Base-by-base conservation (phyloP, 2,797 vertebrate genomes). In the Pseudomugil gertrudae region DNA sequence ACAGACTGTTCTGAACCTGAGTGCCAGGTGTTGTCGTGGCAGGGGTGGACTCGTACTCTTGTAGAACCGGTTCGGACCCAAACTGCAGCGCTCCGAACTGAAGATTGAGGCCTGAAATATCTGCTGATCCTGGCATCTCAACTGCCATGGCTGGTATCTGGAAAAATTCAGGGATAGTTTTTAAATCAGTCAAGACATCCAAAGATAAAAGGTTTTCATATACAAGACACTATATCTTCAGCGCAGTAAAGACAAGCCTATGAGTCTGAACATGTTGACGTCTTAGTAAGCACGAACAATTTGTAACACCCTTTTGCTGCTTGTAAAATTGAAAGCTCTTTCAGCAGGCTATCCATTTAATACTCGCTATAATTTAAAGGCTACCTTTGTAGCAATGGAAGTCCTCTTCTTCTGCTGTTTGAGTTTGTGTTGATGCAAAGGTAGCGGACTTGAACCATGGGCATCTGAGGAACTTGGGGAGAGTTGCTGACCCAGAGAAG, bases 61-160 rank as follows among this genome's bases (percentile, higher is more conserved):
- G 90, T 10, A 98, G 93, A 74, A 95, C 96, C 11, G 97, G 97
- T 90, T 99, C 98, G 0, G 97, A 98, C 19, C 97, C 98, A 72
- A 99, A 99, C 83, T 98, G 97, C 78, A 99, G 91, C 0, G 97
- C 97, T 73, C 98, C 98, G 23, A 99, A 99, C 92, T 99, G 98
- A 89, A 99, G 93, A 84, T 98, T 98, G 60, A 99, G 93, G 79
- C 97, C 97, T 23, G 96, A 94, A 81, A 99, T 96, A 88, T 99
- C 97, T 0, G 97, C 91, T 0, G 97, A 96, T 67, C 96, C 97
- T 4, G 98, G 98, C 98, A 99, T 99, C 82, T 99, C 98, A 84
- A 99, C 97, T 0, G 98, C 97, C 71, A 97, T 93, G 0, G 96
- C 95, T 54, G 98, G 98, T 90, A 99, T 99, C 98, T 99, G 87